Evolutionary conservation across 2,888 invertebrate genomes (phyloP), one percentile per base, ranked within the genome.

Genomic region (Lasioglossum villosulum): DNA sequence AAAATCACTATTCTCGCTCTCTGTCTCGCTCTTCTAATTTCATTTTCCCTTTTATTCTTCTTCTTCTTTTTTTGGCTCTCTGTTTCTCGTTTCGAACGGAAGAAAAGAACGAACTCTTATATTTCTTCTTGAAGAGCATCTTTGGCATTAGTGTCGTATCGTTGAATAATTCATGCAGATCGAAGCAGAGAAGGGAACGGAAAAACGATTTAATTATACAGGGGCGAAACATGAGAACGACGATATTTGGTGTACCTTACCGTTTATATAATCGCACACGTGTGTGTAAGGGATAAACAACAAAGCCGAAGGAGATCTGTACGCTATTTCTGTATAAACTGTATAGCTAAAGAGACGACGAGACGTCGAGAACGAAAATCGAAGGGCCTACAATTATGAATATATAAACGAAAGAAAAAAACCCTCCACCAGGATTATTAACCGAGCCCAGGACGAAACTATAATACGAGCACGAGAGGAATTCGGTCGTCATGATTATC

Each of bases 101-200:
- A 45, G 68, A 80, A 63, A 63, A 63, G 8, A 30, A 63, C 30
- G 74, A 59, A 48, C n/a, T 37, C 34, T 42, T 42, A 30, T 14
- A 30, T 45, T 73, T n/a, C 19, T 37, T 66, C 10, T 39, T 4
- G 52, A 73, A n/a, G n/a, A 80, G 34, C 83, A 86, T 87, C 85
- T 88, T 88, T 88, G 89, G 91, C 80, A 92, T 90, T 91, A 89
- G 90, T 85, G 87, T 90, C 84, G 88, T 75, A 83, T 92, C 88
- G 80, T 82, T 86, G 89, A 83, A 86, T 92, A 91, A 92, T 89
- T 86, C 91, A 91, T 92, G 90, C 75, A 88, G 89, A 90, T 90
- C 89, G 91, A 92, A 91, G 66, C 23, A 76, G 86, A 88, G 84
- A 82, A 82, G 83, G 78, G 68, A 83, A 78, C 73, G 70, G 63